These are phyloP conservation scores for Scophthalmus maximus DNA, from an alignment of 2,113 vertebrate genomes.

Conservation along the genomic window DNA sequence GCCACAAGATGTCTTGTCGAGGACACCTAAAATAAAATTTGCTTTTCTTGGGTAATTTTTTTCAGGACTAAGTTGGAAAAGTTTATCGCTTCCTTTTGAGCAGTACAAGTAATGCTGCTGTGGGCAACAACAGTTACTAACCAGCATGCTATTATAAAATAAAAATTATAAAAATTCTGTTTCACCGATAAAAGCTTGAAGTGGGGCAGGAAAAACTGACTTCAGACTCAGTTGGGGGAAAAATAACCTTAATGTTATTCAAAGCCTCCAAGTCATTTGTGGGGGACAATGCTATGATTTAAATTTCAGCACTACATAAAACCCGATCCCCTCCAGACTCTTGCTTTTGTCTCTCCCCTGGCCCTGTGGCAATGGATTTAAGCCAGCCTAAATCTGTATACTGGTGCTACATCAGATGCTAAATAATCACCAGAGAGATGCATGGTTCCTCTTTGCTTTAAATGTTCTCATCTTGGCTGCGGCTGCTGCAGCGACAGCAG, in stretches of 20 bases:
- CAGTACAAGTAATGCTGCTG: no score
- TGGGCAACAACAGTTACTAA: neutral
- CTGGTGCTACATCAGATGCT: conserved; percentile 65
- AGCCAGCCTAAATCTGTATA: conserved; percentile 69
- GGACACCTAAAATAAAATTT: neutral
- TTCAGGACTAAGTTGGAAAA: neutral
- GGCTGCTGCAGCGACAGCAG: conserved; percentile 36
- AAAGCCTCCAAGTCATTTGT: conserved; percentile 60
- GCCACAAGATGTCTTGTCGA: neutral
- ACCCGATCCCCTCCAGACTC: conserved; percentile 50
- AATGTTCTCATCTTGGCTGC: conserved; percentile 58
- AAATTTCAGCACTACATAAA: conserved; percentile 53
- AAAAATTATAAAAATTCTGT: conserved; percentile 4
- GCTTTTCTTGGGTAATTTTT: neutral
- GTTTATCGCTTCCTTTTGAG: no score
- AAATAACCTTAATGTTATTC: conserved; percentile 56
- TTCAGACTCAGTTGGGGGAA: conserved; percentile 21
- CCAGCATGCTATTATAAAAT: neutral
- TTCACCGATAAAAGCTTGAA: conserved; percentile 26
- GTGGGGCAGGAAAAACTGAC: conserved; percentile 26
- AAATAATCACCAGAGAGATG: conserved; percentile 68
- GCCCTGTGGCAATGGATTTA: conserved; percentile 71
- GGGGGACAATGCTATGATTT: conserved; percentile 53
- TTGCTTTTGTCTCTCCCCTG: conserved; percentile 64
- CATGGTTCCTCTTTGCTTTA: conserved; percentile 59